Percentiles rank a stretch among this genome's conserved stretches.
These are phyloP conservation scores for Aramus guarauna DNA, from an alignment of 2,113 vertebrate species.

Conservation along the genomic window DNA sequence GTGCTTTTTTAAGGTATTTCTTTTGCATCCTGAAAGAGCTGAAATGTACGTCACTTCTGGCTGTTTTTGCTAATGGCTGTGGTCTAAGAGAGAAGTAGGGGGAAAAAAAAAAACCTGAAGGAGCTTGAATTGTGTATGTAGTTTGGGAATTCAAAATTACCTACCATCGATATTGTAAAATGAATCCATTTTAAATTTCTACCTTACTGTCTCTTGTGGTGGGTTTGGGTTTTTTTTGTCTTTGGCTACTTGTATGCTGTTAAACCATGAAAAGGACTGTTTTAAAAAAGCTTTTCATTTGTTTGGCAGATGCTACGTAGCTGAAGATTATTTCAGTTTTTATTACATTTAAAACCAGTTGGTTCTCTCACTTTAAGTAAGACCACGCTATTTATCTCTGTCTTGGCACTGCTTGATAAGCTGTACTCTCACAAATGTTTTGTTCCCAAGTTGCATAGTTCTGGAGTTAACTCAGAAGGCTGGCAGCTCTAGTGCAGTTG, in stretches of 20 bases:
- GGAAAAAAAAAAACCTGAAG: not conserved
- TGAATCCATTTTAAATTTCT: not conserved
- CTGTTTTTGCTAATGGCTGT: not conserved
- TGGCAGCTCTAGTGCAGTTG: not conserved
- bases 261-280: not conserved
- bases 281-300: not conserved
- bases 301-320: not conserved
- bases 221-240: not conserved
- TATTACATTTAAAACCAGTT: slow-evolving; percentile 4
- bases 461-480: slow-evolving; percentile 5
- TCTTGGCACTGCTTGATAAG: not conserved
- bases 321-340: not conserved
- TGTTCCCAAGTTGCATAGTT: slow-evolving; percentile 25
- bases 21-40: not conserved
- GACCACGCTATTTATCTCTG: not conserved
- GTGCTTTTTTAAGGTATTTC: not conserved
- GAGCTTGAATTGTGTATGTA: not conserved
- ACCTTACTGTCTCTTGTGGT: not conserved
- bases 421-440: slow-evolving; percentile 37
- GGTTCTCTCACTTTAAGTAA: not conserved
- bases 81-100: not conserved
- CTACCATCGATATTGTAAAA: not conserved
- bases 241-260: not conserved
- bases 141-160: not conserved
- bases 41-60: not conserved